Evolutionary conservation across 2,113 vertebrate genomes (phyloP).

Genomic region (Triplophysa dalaica): DNA sequence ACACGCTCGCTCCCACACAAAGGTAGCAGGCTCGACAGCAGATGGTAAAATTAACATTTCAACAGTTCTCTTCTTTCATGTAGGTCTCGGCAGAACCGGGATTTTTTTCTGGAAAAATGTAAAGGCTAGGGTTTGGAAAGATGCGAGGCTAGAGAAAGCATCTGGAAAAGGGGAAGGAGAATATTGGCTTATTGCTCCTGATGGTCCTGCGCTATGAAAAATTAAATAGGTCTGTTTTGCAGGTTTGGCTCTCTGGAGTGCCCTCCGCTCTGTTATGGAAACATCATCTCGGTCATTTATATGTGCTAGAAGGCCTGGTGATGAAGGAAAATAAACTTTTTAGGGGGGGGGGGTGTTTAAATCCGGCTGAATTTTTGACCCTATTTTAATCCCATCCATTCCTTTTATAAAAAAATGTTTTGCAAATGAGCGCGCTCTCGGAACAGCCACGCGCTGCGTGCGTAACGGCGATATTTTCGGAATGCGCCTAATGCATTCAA

Average conservation of each 20-base stretch:
- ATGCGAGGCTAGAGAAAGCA: slow-evolving; percentile 91
- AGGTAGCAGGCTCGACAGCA: slow-evolving; percentile 94
- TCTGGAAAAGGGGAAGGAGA: slow-evolving; percentile 94
- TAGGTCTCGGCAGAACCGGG: slow-evolving; percentile 83
- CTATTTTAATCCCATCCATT: slow-evolving; percentile 59
- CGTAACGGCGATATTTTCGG: slow-evolving; percentile 4
- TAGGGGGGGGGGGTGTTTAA: slow-evolving; percentile 54
- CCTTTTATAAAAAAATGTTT: slow-evolving; percentile 1
- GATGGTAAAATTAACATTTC: slow-evolving; percentile 99
- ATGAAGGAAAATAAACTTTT: slow-evolving; percentile 85
- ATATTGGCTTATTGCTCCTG: slow-evolving; percentile 96
- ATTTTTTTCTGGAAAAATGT: slow-evolving; percentile 76
- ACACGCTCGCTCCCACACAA: slow-evolving; percentile 72
- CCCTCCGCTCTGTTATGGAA: slow-evolving; percentile 90
- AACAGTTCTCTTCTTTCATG: slow-evolving; percentile 97
- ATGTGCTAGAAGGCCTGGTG: slow-evolving; percentile 90
- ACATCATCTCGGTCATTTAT: slow-evolving; percentile 94
- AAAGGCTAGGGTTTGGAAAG: slow-evolving; percentile 84
- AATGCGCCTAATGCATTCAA: slow-evolving; percentile 32
- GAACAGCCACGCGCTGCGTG: neutral
- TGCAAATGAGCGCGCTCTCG: neutral
- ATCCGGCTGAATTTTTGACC: slow-evolving; percentile 59
- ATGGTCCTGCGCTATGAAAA: slow-evolving; percentile 93
- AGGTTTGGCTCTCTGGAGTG: slow-evolving; percentile 90
- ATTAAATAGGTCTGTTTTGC: slow-evolving; percentile 97